Evolutionary conservation across 2,113 vertebrate genomes (phyloP), one percentile per base, ranked within the genome.

Genomic region (Centrocercus urophasianus): DNA sequence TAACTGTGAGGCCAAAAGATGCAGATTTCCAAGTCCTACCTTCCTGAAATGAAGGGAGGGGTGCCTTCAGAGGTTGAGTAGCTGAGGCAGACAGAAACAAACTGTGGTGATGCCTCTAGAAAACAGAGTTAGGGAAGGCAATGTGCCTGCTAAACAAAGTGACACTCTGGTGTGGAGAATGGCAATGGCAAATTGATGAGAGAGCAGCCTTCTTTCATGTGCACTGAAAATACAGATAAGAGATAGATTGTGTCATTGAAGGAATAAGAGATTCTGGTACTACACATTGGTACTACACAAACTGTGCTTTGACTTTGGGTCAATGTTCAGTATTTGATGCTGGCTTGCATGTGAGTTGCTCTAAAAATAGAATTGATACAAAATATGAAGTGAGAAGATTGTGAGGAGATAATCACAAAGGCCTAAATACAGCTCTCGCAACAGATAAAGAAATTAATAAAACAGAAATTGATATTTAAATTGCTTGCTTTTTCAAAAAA

Each of bases 1-100:
- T 52, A 86, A 28, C 82, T 65, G 38, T 36, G n/a, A 86, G 79
- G 88, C 47, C 76, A 88, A 93, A 83, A 91, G 76, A 57, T 61
- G 77, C 43, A 78, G 52, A 61, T 81, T 42, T 80, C 27, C 76
- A 78, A 57, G 40, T 65, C 65, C n/a, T 45, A 45, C 47, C 45
- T 88, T 54, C 52, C 61, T 84, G 76, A 18, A 80, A 75, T 75
- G 78, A 42, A 78, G 75, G 40, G 43, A 61, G 38, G 8, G 7
- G 11, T 71, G 50, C 13, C 81, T 52, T 45, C 73, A 32, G 54
- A 78, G 45, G 11, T 25, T 79, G 56, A 59, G 60, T 24, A 24
- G 30, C 60, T 16, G 76, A 65, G 83, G 54, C 8, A 65, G 48
- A 91, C 5, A 81, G 52, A 54, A 86, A n/a, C 28, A 59, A 83